Percentiles rank a stretch among this genome's conserved stretches.
Conservation (phyloP, 2,113 vertebrate species). For the Hippocampus guttulatus region DNA sequence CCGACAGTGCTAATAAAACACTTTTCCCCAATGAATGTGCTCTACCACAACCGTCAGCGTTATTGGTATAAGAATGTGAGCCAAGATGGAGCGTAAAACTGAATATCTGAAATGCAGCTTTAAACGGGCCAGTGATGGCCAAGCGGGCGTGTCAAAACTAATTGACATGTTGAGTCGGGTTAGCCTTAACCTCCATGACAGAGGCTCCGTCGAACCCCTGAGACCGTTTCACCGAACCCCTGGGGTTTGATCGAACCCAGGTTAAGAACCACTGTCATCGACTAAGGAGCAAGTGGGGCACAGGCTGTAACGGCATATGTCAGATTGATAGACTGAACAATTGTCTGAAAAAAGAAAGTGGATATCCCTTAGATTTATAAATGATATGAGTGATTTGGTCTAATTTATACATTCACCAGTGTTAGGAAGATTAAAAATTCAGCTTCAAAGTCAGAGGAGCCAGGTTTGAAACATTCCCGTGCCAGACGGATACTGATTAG, state of each 20-base stretch:
- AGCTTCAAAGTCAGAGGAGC: not conserved
- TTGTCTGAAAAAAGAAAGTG: not conserved
- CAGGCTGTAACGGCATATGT: not conserved
- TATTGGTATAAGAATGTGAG: not conserved
- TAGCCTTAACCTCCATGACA: too few species aligned
- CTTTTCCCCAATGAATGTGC: constrained; percentile 8
- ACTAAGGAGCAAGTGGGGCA: not conserved
- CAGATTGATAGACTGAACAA: not conserved
- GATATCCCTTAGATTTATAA: too few species aligned
- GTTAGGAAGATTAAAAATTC: not conserved
- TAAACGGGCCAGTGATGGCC: not conserved
- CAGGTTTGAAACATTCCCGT: not conserved
- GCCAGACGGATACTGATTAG: too few species aligned
- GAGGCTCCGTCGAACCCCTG: too few species aligned
- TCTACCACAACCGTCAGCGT: not conserved
- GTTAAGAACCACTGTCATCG: too few species aligned
- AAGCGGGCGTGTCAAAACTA: too few species aligned
- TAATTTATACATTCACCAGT: not conserved
- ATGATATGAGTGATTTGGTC: not conserved
- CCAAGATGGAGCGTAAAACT: not conserved
- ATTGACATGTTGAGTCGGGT: too few species aligned
- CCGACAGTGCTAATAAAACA: constrained; percentile 31
- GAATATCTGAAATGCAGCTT: not conserved
- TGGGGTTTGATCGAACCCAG: too few species aligned
- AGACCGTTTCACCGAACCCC: too few species aligned